A percentile compares a stretch with the other conserved stretches of the same genome.
Evolutionary conservation across 2,797 vertebrate species (phyloP).

Genomic region (Threskiornis aethiopicus): DNA sequence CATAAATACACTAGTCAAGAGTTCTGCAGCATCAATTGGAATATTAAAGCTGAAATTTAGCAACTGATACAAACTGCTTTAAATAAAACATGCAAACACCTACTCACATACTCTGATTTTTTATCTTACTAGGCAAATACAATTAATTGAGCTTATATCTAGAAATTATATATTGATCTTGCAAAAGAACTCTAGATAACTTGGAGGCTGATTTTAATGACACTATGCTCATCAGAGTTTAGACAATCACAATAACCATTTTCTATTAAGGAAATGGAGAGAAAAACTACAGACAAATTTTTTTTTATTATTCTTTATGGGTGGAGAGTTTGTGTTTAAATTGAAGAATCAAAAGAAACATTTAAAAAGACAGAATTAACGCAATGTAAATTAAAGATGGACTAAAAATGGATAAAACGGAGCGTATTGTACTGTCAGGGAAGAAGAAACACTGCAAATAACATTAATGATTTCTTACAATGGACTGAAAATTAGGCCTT

Average conservation of each 20-base stretch:
- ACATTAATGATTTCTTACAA: not conserved
- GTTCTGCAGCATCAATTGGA: not conserved
- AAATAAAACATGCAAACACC: not conserved
- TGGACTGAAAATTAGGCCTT: not conserved
- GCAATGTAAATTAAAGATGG: not conserved
- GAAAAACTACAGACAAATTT: not conserved
- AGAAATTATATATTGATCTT: slow-evolving; percentile 34
- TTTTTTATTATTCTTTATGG: not conserved
- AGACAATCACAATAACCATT: not conserved
- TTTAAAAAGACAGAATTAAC: not conserved
- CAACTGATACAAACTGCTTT: not conserved
- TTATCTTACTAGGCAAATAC: not conserved
- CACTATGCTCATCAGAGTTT: not conserved
- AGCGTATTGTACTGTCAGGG: not conserved
- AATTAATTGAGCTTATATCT: not conserved
- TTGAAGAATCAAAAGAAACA: not conserved
- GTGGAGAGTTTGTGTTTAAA: not conserved
- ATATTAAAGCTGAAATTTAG: not conserved
- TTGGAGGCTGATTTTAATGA: not conserved
- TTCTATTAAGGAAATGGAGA: not conserved
- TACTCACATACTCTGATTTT: not conserved
- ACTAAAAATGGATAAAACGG: not conserved
- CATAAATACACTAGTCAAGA: not conserved
- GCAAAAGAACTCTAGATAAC: not conserved
- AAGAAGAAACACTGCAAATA: not conserved